A percentile compares a stretch with the other conserved stretches of the same genome.
Evolutionary conservation across 35 echinoderm and acorn worm species (phyloP).

Genomic region (Hemicentrotus pulcherrimus): DNA sequence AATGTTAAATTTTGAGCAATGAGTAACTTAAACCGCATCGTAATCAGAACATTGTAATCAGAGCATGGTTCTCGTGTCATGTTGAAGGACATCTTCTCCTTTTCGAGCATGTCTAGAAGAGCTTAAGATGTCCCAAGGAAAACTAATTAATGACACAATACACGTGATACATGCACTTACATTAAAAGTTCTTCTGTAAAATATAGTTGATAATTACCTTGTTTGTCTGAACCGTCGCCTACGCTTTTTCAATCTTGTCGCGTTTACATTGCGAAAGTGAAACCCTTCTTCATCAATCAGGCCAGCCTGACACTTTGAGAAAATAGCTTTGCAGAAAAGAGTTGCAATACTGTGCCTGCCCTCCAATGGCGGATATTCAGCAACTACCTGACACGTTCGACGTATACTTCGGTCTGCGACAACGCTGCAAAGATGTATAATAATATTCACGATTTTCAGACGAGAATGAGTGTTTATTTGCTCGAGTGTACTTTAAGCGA

Average conservation of each 20-base stretch:
- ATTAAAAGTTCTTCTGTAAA: no score
- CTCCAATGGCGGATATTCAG: neutral
- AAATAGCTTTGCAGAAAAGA: neutral
- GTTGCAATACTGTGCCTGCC: neutral
- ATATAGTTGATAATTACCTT: neutral
- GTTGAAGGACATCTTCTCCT: no score
- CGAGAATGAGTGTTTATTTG: neutral
- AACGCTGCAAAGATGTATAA: neutral
- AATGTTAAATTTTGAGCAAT: no score
- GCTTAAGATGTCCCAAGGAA: no score
- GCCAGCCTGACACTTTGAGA: neutral
- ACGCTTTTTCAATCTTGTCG: neutral
- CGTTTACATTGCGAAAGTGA: neutral
- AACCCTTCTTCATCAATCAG: neutral
- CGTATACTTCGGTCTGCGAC: neutral
- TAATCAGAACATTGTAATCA: no score
- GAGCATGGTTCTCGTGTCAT: no score
- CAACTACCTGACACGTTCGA: neutral
- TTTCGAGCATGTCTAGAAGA: no score
- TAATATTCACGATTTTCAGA: neutral
- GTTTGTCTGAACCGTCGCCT: neutral
- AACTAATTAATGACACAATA: no score
- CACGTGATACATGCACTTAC: no score
- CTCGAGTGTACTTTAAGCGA: neutral
- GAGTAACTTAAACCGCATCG: no score